Conservation (phyloP, 2,797 vertebrate genomes). For the Bradypus variegatus region DNA sequence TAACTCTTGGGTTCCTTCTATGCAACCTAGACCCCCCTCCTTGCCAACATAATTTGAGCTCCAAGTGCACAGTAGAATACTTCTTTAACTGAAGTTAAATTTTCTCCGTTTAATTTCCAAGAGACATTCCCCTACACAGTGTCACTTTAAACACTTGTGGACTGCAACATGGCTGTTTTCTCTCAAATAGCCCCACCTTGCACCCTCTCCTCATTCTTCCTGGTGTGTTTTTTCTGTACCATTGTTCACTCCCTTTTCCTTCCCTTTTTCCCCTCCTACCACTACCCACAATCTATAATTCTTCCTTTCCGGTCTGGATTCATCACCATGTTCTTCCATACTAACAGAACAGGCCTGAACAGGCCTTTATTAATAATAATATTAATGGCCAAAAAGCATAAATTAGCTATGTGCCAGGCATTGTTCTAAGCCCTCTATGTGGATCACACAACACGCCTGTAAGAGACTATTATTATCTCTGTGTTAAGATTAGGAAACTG, state of each 20-base stretch:
- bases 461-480: background rate
- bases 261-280: background rate
- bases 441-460: background rate
- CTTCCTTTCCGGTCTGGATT: constrained; percentile 10
- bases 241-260: background rate
- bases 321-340: background rate
- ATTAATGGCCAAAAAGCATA: background rate
- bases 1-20: background rate
- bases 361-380: background rate
- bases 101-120: background rate
- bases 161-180: background rate
- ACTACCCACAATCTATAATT: background rate
- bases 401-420: background rate
- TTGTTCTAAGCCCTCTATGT: background rate
- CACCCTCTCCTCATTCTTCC: background rate
- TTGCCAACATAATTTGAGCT: background rate
- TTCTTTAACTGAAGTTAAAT: background rate
- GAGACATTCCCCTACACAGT: background rate
- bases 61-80: background rate
- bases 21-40: background rate
- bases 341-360: background rate
- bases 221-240: background rate
- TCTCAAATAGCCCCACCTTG: background rate
- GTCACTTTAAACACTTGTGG: background rate
- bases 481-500: constrained; percentile 12